Conservation (phyloP, 2,888 invertebrate species). For the Clistopyga incitator region DNA sequence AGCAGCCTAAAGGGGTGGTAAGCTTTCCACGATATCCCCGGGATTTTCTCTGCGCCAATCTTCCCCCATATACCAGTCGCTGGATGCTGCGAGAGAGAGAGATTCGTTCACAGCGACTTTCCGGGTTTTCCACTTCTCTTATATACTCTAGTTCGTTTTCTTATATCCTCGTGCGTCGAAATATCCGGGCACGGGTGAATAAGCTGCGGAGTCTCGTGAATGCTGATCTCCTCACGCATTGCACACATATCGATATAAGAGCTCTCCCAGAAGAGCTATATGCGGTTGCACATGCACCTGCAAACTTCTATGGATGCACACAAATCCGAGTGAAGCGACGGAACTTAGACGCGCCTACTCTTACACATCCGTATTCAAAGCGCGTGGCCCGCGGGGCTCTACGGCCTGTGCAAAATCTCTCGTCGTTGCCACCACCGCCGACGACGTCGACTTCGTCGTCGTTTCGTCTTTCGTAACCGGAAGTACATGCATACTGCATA, state of each 20-base stretch:
- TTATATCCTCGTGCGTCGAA: constrained; percentile 33
- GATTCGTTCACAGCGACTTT: constrained; percentile 22
- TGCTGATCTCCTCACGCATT: neutral
- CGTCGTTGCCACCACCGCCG: neutral
- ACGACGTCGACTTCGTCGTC: neutral
- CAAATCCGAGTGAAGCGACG: constrained; percentile 26
- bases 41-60: constrained; percentile 48
- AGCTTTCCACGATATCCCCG: constrained; percentile 37
- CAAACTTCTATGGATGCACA: constrained; percentile 8
- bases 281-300: neutral
- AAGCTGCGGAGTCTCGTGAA: constrained; percentile 6
- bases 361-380: constrained; percentile 45
- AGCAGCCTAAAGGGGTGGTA: constrained; percentile 18
- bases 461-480: constrained; percentile 6
- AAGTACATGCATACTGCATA: constrained; percentile 8
- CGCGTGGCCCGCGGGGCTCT: constrained; percentile 3
- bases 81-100: constrained; percentile 3
- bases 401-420: constrained; percentile 30
- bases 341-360: neutral
- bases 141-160: constrained; percentile 12
- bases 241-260: constrained; percentile 1
- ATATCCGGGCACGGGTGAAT: neutral
- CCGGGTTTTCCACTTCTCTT: constrained; percentile 29
- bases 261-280: too few species aligned
- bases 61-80: constrained; percentile 21